These are phyloP conservation scores for Cantharis rustica DNA, from an alignment of 2,888 invertebrate species.

Conservation along the genomic window DNA sequence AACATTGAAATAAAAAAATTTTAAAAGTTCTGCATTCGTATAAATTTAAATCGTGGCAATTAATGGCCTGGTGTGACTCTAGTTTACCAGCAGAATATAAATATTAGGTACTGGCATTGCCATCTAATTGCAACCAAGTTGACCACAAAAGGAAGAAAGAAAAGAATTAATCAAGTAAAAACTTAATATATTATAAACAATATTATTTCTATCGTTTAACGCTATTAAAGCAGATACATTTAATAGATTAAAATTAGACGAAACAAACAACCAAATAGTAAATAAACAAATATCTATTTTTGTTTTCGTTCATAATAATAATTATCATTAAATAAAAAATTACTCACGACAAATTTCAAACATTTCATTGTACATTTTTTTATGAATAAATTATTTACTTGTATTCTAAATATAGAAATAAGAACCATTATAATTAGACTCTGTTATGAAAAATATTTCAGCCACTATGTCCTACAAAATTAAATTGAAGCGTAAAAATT, in stretches of 20 bases:
- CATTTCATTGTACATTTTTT: no score
- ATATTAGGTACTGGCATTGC: not conserved
- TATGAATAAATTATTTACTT: not conserved
- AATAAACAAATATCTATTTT: not conserved
- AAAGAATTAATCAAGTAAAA: not conserved
- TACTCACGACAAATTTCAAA: no score
- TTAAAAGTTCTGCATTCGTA: not conserved
- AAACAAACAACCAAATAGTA: not conserved
- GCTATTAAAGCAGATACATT: no score
- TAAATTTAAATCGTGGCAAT: not conserved
- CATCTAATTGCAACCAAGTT: no score
- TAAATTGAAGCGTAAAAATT: not conserved
- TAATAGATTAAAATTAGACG: not conserved
- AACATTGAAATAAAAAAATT: not conserved
- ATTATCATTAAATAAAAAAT: no score
- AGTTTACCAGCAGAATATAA: not conserved
- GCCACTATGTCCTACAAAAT: not conserved
- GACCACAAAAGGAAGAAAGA: not conserved
- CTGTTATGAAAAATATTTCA: not conserved
- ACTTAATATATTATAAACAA: not conserved
- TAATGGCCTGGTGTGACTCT: no score
- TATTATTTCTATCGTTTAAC: no score
- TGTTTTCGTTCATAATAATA: no score
- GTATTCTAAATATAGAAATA: not conserved
- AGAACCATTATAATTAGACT: not conserved